Evolutionary conservation across 1,140 invertebrate species (phyloP).

Genomic region (Drosophila carrolli): DNA sequence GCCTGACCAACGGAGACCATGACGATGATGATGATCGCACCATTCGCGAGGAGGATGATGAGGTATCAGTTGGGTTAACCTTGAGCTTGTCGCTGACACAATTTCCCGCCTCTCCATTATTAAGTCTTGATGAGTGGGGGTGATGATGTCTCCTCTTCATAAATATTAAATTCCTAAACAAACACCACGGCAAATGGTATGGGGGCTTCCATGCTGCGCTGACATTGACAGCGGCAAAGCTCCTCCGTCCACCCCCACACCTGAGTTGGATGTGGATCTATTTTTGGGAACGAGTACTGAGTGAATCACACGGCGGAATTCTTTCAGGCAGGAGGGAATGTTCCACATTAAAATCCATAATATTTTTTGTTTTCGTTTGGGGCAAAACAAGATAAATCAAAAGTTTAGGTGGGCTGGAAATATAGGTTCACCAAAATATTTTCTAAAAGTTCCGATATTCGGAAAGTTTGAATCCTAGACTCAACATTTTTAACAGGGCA

Average conservation of each 20-base stretch:
- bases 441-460: constrained; percentile 7
- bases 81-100: constrained; percentile 55
- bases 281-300: constrained; percentile 47
- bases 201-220: constrained; percentile 58
- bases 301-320: constrained; percentile 64
- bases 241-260: constrained; percentile 40
- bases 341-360: constrained; percentile 29
- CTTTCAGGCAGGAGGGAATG: constrained; percentile 41
- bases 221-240: constrained; percentile 67
- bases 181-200: constrained; percentile 14
- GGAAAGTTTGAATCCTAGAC: neutral
- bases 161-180: constrained; percentile 57
- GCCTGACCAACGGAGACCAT: constrained; percentile 27
- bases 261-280: constrained; percentile 44
- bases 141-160: constrained; percentile 46
- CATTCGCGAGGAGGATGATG: constrained; percentile 81
- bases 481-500: constrained; percentile 5
- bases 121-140: constrained; percentile 19
- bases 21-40: constrained; percentile 81
- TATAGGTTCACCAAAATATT: constrained; percentile 4
- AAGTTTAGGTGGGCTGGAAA: neutral
- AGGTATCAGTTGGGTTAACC: constrained; percentile 69
- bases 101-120: constrained; percentile 22
- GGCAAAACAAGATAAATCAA: constrained; percentile 12
- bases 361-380: constrained; percentile 9